Percentiles rank a stretch among this genome's conserved stretches.
phyloP scores from a whole-genome alignment of 2,888 invertebrate genomes.

The Chelonus formosanus region DNA sequence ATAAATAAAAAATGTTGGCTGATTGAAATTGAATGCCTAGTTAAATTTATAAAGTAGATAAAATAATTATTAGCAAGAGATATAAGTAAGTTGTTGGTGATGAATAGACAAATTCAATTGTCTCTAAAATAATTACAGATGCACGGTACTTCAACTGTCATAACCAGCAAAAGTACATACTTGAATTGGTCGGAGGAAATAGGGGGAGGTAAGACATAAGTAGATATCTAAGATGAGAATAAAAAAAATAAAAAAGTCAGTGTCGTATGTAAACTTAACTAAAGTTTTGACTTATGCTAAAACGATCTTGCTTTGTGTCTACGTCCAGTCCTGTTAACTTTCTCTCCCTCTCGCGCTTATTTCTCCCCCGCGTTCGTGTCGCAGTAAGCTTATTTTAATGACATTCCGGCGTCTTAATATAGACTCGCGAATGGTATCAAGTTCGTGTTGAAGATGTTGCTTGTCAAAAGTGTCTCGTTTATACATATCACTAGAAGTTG shows the following conservation, averaged over 20 bases:
- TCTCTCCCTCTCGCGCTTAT: conserved; percentile 15
- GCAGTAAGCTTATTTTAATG: conserved; percentile 58
- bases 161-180: conserved; percentile 5
- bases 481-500: conserved; percentile 10
- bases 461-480: conserved; percentile 44
- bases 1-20: no score
- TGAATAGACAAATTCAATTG: no score
- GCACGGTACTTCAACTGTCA: neutral
- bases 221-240: conserved; percentile 61
- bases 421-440: conserved; percentile 58
- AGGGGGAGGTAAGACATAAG: conserved; percentile 61
- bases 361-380: conserved; percentile 24
- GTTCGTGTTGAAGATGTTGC: conserved; percentile 49
- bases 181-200: conserved; percentile 39
- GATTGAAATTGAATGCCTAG: no score
- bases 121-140: neutral
- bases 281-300: conserved; percentile 63
- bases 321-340: conserved; percentile 36
- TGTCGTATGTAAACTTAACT: conserved; percentile 51
- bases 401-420: conserved; percentile 60
- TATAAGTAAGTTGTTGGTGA: no score
- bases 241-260: conserved; percentile 44
- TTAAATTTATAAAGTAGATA: no score
- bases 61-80: no score
- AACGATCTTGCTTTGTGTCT: conserved; percentile 62